phyloP scores from a whole-genome alignment of 1,140 invertebrate species.

The Centruroides vittatus region DNA sequence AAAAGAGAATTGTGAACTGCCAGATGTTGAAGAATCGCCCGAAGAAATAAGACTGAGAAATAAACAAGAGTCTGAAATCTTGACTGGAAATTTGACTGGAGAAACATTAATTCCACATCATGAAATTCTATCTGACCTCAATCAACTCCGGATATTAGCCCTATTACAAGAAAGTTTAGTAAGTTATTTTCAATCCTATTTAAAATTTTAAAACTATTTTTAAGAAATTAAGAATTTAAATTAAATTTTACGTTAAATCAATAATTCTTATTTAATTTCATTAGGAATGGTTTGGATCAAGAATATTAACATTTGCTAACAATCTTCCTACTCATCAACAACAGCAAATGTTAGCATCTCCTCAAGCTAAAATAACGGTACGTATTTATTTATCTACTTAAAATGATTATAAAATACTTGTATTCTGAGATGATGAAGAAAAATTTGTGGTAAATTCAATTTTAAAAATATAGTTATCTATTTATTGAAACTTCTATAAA shows the following conservation, averaged over 20 bases:
- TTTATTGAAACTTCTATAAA: too few species aligned
- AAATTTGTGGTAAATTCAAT: too few species aligned
- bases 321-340: neutral
- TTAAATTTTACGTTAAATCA: neutral
- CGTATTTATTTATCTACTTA: too few species aligned
- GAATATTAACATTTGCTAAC: slow-evolving; percentile 6
- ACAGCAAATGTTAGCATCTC: too few species aligned
- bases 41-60: slow-evolving; percentile 65
- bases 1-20: slow-evolving; percentile 3
- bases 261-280: neutral
- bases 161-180: slow-evolving; percentile 80
- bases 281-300: slow-evolving; percentile 9
- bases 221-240: neutral
- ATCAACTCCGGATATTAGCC: slow-evolving; percentile 62
- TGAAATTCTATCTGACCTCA: slow-evolving; percentile 65
- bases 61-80: slow-evolving; percentile 75
- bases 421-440: too few species aligned
- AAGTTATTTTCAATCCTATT: neutral
- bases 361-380: too few species aligned
- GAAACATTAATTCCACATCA: slow-evolving; percentile 68
- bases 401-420: too few species aligned
- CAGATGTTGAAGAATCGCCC: slow-evolving; percentile 33
- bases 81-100: slow-evolving; percentile 64
- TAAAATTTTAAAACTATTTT: neutral
- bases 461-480: too few species aligned